Percentiles rank a stretch among this genome's conserved stretches.
Evolutionary conservation across 1,140 invertebrate genomes (phyloP).

Genomic region (Pristionchus pacificus): DNA sequence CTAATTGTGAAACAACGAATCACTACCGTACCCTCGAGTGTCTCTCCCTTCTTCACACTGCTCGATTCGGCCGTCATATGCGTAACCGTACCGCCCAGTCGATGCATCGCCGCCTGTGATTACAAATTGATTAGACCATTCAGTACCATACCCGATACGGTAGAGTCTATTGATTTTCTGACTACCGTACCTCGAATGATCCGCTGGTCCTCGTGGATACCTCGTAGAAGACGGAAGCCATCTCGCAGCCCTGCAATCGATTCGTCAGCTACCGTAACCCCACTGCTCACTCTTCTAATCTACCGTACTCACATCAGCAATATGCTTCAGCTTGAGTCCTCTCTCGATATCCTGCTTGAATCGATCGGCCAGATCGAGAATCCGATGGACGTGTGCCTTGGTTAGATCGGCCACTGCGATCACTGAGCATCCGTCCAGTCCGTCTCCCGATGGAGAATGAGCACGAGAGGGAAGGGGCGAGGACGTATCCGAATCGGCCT

Average conservation of each 20-base stretch:
- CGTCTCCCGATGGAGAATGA: slow-evolving; percentile 6
- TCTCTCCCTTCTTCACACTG: slow-evolving; percentile 93
- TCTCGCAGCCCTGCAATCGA: slow-evolving; percentile 73
- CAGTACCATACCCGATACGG: too few species aligned
- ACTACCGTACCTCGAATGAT: too few species aligned
- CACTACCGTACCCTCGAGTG: slow-evolving; percentile 70
- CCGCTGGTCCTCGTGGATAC: slow-evolving; percentile 89
- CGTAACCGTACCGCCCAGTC: slow-evolving; percentile 84
- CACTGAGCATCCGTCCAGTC: slow-evolving; percentile 74
- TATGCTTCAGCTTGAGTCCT: slow-evolving; percentile 63
- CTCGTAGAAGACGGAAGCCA: slow-evolving; percentile 96
- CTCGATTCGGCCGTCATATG: slow-evolving; percentile 81
- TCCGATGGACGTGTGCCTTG: slow-evolving; percentile 78
- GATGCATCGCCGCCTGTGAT: slow-evolving; percentile 89
- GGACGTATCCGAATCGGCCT: too few species aligned
- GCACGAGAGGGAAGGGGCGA: slow-evolving; percentile 6
- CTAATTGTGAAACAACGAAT: too few species aligned
- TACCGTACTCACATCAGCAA: slow-evolving; percentile 10
- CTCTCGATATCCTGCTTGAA: slow-evolving; percentile 77
- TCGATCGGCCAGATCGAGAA: slow-evolving; percentile 87
- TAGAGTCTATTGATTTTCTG: too few species aligned
- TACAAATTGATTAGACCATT: too few species aligned
- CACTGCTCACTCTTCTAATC: neutral
- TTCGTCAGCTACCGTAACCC: too few species aligned
- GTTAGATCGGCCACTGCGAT: slow-evolving; percentile 78